These are phyloP conservation scores for Origma solitaria DNA, from an alignment of 2,113 vertebrate species.

Conservation along the genomic window DNA sequence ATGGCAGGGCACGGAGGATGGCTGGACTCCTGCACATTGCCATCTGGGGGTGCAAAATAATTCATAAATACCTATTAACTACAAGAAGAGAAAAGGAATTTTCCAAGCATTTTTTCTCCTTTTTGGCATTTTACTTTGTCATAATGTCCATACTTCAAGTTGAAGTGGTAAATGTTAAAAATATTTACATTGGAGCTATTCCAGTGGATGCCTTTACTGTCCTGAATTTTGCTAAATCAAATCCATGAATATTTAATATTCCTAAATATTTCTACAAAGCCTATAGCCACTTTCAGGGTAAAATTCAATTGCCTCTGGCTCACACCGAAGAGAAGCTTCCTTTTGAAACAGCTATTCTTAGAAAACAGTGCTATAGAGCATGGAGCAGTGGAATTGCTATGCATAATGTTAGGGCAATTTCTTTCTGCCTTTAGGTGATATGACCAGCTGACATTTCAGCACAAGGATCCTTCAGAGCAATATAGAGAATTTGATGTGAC, in stretches of 20 bases:
- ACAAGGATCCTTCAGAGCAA: slow-evolving; percentile 37
- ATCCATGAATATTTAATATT: slow-evolving; percentile 29
- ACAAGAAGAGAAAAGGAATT: neutral
- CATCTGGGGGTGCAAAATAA: neutral
- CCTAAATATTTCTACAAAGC: slow-evolving; percentile 36
- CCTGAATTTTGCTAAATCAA: slow-evolving; percentile 14
- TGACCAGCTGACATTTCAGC: slow-evolving; percentile 55
- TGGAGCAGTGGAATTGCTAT: neutral
- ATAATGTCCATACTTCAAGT: neutral
- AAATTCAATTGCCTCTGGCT: slow-evolving; percentile 32
- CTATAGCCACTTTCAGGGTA: neutral
- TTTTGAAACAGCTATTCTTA: slow-evolving; percentile 42
- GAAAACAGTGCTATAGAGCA: neutral
- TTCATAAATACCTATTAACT: neutral
- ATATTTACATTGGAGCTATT: neutral
- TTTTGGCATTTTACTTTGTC: neutral
- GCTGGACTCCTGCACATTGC: neutral
- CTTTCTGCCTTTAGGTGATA: slow-evolving; percentile 32
- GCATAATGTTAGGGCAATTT: slow-evolving; percentile 34
- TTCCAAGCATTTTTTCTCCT: neutral
- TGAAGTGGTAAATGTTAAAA: neutral
- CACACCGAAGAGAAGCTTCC: neutral
- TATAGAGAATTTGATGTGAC: slow-evolving; percentile 44
- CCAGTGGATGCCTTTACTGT: neutral
- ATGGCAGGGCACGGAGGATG: neutral